Evolutionary conservation across 2,888 invertebrate genomes (phyloP).

Genomic region (Drosophila percnosoma): DNA sequence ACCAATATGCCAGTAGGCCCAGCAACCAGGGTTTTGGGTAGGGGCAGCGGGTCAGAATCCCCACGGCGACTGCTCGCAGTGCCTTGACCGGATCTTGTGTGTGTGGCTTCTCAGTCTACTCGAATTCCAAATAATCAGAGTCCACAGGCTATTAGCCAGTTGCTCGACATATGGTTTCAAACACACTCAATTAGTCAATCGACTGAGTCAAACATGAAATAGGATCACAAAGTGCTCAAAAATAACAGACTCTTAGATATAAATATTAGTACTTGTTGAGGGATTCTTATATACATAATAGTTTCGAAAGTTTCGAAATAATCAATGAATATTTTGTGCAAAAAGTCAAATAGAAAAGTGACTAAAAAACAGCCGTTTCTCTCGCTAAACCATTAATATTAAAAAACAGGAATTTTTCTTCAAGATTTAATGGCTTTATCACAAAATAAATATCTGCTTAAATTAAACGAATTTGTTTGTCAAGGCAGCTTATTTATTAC

Average conservation of each 20-base stretch:
- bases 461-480: neutral
- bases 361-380: neutral
- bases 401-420: neutral
- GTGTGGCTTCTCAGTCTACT: conserved; percentile 38
- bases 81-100: conserved; percentile 41
- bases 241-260: neutral
- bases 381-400: neutral
- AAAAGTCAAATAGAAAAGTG: neutral
- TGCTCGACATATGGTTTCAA: conserved; percentile 46
- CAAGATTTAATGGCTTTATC: neutral
- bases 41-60: conserved; percentile 32
- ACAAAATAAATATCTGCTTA: neutral
- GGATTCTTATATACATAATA: neutral
- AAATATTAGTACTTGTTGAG: neutral
- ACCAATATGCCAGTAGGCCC: conserved; percentile 19
- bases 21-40: conserved; percentile 3
- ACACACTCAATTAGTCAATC: conserved; percentile 53
- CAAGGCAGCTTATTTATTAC: neutral
- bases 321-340: neutral
- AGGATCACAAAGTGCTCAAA: conserved; percentile 14
- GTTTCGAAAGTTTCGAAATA: neutral
- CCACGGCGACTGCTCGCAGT: conserved; percentile 39
- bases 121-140: conserved; percentile 31
- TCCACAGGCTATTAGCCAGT: conserved; percentile 20
- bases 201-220: conserved; percentile 11